Percentiles rank a stretch among this genome's conserved stretches.
Conservation (phyloP, 2,888 invertebrate species). For the Brassicogethes aeneus region DNA sequence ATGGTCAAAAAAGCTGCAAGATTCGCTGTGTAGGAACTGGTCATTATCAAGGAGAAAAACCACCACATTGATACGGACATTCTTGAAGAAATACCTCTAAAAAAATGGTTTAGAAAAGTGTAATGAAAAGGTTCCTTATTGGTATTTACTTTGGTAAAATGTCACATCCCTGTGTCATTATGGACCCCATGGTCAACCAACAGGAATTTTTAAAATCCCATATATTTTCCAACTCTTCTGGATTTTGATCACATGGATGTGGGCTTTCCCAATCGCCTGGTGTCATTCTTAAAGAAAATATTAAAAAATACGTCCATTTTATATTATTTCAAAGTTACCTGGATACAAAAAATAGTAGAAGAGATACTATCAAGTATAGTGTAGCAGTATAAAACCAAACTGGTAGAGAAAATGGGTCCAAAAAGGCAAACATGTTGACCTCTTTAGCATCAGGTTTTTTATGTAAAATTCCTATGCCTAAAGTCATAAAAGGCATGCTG, state of each 20-base stretch:
- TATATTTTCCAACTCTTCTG: slow-evolving; percentile 82
- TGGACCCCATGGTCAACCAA: slow-evolving; percentile 88
- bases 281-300: slow-evolving; percentile 56
- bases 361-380: slow-evolving; percentile 73
- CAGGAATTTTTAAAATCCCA: slow-evolving; percentile 83
- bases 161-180: slow-evolving; percentile 92
- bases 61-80: slow-evolving; percentile 87
- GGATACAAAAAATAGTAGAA: slow-evolving; percentile 73
- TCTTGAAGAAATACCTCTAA: slow-evolving; percentile 78
- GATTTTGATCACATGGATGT: slow-evolving; percentile 80
- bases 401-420: slow-evolving; percentile 75
- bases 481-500: slow-evolving; percentile 95
- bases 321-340: slow-evolving; percentile 29
- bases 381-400: slow-evolving; percentile 87
- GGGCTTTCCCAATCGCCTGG: slow-evolving; percentile 93
- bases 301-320: too few species aligned
- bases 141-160: slow-evolving; percentile 76
- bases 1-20: slow-evolving; percentile 88
- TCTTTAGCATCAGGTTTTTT: slow-evolving; percentile 68
- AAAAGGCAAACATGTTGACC: slow-evolving; percentile 81
- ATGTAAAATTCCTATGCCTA: slow-evolving; percentile 82
- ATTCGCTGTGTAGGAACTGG: slow-evolving; percentile 91
- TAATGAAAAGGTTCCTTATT: too few species aligned
- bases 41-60: slow-evolving; percentile 83
- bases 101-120: slow-evolving; percentile 10